Base-by-base conservation (phyloP, 37 sponge, comb jelly and placozoan genomes). In the Cladorhizidae sp. region DNA sequence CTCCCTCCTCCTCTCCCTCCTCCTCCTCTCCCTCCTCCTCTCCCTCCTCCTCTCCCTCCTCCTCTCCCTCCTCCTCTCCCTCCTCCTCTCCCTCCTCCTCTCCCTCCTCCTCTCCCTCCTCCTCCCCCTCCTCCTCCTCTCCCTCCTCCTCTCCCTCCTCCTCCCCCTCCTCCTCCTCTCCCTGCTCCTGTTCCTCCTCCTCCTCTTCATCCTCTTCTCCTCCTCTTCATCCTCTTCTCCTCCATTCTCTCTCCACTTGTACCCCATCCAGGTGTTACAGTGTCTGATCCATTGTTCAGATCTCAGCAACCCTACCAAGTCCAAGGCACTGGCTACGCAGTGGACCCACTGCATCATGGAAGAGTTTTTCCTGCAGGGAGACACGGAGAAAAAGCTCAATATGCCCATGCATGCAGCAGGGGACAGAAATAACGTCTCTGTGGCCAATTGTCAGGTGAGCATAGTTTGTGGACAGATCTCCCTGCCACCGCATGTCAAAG, bases 241-340 rank as follows among this genome's bases (percentile, higher is more conserved):
- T 35, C 39, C 35, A 6, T 14, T 61, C 15, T 3, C 62, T 61
- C 62, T 61, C 62, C 15, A 3, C 12, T 9, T 45, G 9, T 9
- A n/a, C 12, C 62, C 15, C 64, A 5, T 25, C 0, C 69, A 95
- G 89, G 79, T 95, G 22, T 63, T 95, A 55, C 86, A 95, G 39
- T 79, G 85, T 22, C 45, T 92, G 75, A 51, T 95, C 21, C 96
- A 95, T 73, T 95, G 93, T 87, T 87, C 96, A 57, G 96, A 95
- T 39, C 82, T 95, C 26, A 84, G 84, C 80, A 95, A 95, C 65
- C 90, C 90, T 0, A 64, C 90, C 52, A 92, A 92, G 61, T 76
- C 87, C 8, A 57, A 38, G 0, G 54, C 67, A 25, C 33, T 92
- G 23, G 87, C 88, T 28, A 59, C 45, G 0, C 28, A 83, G 41